Base-by-base conservation (phyloP, 1,140 invertebrate species). In the Hycleus cichorii region DNA sequence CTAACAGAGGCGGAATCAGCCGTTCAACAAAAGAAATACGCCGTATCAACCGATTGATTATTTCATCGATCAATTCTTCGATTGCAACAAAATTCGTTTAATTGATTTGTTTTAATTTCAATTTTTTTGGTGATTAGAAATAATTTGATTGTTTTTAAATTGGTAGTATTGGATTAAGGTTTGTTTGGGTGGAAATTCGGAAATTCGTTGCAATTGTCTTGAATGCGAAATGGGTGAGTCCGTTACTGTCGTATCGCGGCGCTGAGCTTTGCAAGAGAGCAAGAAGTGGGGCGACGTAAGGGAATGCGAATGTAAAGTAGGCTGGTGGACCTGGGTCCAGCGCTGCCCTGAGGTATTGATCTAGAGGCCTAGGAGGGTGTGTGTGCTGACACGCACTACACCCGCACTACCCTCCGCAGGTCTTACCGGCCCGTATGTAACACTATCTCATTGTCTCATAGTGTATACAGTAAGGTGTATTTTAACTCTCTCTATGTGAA, bases 341-440 rank as follows among this genome's bases (percentile, higher is more conserved):
- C 68, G 69, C 71, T 72, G 71, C 71, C 71, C 71, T 66, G 65
- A 72, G 71, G 71, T 72, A 72, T 72, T 72, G 71, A 72, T 72
- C 71, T 71, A 64, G 62, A 66, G 67, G 65, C 64, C 64, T 66
- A 69, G 65, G 65, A 47, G 53, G 48, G 45, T 69, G 69, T 71
- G 66, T 71, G 66, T 72, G 70, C 68, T 72, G 69, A 72, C 70
- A 72, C 70, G 70, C 70, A 72, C 63, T 69, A 57, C 55, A 58
- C 57, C 64, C 59, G 54, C 61, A 56, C 58, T 38, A 40, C 49
- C 39, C 48, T 46, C 47, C 50, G 49, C 63, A 47, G 48, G 54
- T 55, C 58, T 56, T 57, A 58, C 61, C 56, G 56, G 56, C 57
- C 61, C 59, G 65, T 69, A 68, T 71, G 67, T 69, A 69, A 66